A percentile compares a stretch with the other conserved stretches of the same genome.
Conservation (phyloP, 2,888 invertebrate species). For the Diogma glabrata region DNA sequence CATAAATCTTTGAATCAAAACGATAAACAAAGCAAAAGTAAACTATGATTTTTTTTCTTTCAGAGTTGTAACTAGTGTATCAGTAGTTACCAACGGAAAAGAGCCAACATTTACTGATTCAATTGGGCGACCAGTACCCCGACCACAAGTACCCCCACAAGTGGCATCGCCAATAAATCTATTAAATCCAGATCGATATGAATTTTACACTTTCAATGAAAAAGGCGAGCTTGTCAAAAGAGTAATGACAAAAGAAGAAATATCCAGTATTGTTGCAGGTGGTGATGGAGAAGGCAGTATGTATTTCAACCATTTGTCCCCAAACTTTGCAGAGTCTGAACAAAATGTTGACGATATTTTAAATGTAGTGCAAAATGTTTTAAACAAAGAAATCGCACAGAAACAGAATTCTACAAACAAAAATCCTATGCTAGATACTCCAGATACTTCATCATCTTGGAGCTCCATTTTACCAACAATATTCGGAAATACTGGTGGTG, state of each 20-base stretch:
- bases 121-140: constrained; percentile 53
- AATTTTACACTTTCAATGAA: constrained; percentile 78
- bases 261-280: constrained; percentile 72
- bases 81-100: constrained; percentile 47
- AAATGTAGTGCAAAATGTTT: constrained; percentile 69
- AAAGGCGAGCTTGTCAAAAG: constrained; percentile 70
- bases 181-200: constrained; percentile 70
- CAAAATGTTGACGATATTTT: constrained; percentile 69
- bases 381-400: constrained; percentile 59
- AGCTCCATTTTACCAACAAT: constrained; percentile 70
- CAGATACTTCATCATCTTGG: constrained; percentile 67
- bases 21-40: too few species aligned
- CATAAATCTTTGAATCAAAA: too few species aligned
- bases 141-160: constrained; percentile 47
- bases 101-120: constrained; percentile 56
- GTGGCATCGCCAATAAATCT: constrained; percentile 71
- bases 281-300: constrained; percentile 57
- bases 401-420: constrained; percentile 43
- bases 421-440: constrained; percentile 50
- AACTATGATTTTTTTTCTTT: constrained; percentile 23
- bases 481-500: constrained; percentile 56
- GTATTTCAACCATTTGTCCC: constrained; percentile 28
- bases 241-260: constrained; percentile 74
- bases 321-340: constrained; percentile 42
- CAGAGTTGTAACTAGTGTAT: constrained; percentile 54